Conservation (phyloP, 92 coral and sea anemone genomes). For the Parazoanthus darwini region DNA sequence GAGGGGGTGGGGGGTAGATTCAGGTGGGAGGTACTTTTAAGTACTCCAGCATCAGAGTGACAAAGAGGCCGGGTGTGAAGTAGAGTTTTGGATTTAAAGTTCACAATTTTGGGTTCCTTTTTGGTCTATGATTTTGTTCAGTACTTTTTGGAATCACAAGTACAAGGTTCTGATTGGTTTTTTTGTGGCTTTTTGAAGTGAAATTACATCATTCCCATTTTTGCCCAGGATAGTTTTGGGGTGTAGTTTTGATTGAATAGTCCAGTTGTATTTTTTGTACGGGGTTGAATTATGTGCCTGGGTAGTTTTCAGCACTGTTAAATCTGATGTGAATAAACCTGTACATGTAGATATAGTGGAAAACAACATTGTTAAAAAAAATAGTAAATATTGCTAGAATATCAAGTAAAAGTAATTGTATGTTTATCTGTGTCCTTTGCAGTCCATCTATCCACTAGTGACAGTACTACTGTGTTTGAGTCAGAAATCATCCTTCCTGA, state of each 20-base stretch:
- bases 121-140: background rate
- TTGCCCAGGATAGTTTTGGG: too few relatives aligned
- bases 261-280: too few relatives aligned
- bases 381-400: background rate
- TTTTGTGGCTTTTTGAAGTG: too few relatives aligned
- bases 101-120: too few relatives aligned
- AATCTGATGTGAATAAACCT: too few relatives aligned
- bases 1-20: background rate
- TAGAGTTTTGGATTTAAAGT: background rate
- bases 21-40: too few relatives aligned
- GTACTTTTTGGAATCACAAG: background rate
- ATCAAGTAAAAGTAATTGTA: background rate
- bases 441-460: conserved; percentile 92
- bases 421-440: conserved; percentile 25
- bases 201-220: too few relatives aligned
- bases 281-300: too few relatives aligned
- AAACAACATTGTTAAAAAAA: background rate
- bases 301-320: too few relatives aligned
- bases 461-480: conserved; percentile 96
- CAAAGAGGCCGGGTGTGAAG: background rate
- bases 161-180: too few relatives aligned
- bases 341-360: too few relatives aligned
- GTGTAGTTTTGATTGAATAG: too few relatives aligned
- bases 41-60: background rate
- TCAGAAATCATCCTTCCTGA: conserved; percentile 89